These are phyloP conservation scores for Tricholauxania praeusta DNA, from an alignment of 2,888 invertebrate genomes.

Conservation along the genomic window DNA sequence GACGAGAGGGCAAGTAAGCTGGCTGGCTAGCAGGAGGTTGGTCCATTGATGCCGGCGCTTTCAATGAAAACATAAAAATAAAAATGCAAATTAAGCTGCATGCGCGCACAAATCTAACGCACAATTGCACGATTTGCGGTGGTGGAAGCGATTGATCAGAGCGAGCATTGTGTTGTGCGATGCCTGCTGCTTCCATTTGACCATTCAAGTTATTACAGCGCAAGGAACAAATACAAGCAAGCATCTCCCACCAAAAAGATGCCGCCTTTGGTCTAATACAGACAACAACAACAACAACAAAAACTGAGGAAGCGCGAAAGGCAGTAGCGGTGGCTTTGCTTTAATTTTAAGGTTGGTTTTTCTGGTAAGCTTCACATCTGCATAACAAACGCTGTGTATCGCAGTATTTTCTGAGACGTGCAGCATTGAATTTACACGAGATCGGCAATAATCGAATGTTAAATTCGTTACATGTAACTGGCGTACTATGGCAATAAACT, in stretches of 20 bases:
- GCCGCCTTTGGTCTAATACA: slow-evolving; percentile 5
- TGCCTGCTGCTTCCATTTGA: neutral
- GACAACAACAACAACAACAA: neutral
- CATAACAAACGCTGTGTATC: too few relatives aligned
- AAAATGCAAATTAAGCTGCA: slow-evolving; percentile 64
- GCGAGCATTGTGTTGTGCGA: slow-evolving; percentile 1
- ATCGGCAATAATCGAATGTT: too few relatives aligned
- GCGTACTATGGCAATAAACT: too few relatives aligned
- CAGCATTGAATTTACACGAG: too few relatives aligned
- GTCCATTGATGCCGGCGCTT: slow-evolving; percentile 61
- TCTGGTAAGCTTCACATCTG: too few relatives aligned
- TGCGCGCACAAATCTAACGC: slow-evolving; percentile 62
- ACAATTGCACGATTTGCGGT: slow-evolving; percentile 55
- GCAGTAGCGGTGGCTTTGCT: neutral
- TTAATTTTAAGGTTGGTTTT: too few relatives aligned
- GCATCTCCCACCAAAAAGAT: slow-evolving; percentile 13
- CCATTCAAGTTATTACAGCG: slow-evolving; percentile 18
- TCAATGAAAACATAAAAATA: slow-evolving; percentile 66
- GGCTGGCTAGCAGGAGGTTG: slow-evolving; percentile 38
- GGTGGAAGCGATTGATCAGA: slow-evolving; percentile 48
- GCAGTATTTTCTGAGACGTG: too few relatives aligned
- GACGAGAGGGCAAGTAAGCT: slow-evolving; percentile 49
- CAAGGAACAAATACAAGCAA: neutral
- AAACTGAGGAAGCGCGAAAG: slow-evolving; percentile 5
- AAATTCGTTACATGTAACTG: too few relatives aligned